Evolutionary conservation across 2,888 invertebrate genomes (phyloP).

Genomic region (Cerastis leucographa): DNA sequence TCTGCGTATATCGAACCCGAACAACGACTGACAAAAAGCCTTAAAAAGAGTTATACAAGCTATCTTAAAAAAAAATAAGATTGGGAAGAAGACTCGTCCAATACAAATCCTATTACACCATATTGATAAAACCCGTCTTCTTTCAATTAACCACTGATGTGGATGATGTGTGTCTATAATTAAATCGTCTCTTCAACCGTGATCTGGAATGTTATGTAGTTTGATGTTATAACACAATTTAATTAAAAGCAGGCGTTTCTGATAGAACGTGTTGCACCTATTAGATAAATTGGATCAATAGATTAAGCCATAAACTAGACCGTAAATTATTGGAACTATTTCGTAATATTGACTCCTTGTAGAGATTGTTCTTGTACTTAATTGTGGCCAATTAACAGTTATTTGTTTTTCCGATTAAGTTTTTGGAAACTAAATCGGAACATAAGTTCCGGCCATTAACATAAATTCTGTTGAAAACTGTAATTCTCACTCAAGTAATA

Average conservation of each 20-base stretch:
- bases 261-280: constrained; percentile 35
- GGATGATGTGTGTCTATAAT: constrained; percentile 41
- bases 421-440: constrained; percentile 8
- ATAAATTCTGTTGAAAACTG: neutral
- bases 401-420: neutral
- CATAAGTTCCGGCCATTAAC: constrained; percentile 2
- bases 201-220: constrained; percentile 43
- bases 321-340: constrained; percentile 33
- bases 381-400: neutral
- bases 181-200: constrained; percentile 36
- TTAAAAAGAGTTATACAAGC: too few species aligned
- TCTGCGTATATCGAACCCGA: too few species aligned
- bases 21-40: too few species aligned
- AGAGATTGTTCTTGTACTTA: constrained; percentile 16
- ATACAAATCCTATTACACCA: constrained; percentile 10
- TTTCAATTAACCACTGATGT: constrained; percentile 45
- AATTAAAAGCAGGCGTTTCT: constrained; percentile 30
- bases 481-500: neutral
- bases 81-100: neutral
- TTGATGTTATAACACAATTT: constrained; percentile 55
- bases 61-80: neutral
- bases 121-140: constrained; percentile 32
- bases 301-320: constrained; percentile 9
- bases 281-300: constrained; percentile 31
- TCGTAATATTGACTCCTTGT: constrained; percentile 17